phyloP scores from a whole-genome alignment of 2,888 invertebrate genomes.

The Azorinus chamasolen region DNA sequence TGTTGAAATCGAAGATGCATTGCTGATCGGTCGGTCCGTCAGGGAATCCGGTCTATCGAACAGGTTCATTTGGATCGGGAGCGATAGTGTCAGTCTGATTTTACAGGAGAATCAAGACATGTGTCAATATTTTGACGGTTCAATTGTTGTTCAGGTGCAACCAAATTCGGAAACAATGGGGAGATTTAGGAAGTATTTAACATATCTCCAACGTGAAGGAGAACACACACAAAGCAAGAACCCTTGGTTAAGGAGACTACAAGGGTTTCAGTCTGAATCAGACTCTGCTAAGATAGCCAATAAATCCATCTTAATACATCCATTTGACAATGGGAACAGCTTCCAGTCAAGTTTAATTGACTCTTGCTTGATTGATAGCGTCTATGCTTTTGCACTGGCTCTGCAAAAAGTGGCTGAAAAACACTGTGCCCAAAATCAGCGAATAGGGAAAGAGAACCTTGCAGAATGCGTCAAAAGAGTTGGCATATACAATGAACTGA shows the following conservation, averaged over 20 bases:
- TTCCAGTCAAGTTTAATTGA: constrained; percentile 57
- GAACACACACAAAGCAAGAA: constrained; percentile 25
- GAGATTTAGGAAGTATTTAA: constrained; percentile 35
- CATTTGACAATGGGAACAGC: constrained; percentile 3
- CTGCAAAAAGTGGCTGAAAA: constrained; percentile 66
- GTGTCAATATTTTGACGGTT: constrained; percentile 57
- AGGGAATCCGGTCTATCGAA: constrained; percentile 54
- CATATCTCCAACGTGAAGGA: not conserved
- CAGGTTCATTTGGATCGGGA: constrained; percentile 82
- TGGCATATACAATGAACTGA: constrained; percentile 66
- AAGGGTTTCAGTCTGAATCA: not conserved
- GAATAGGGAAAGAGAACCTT: constrained; percentile 7
- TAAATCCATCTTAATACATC: not conserved
- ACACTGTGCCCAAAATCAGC: constrained; percentile 48
- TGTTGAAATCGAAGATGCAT: constrained; percentile 76
- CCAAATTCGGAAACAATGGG: constrained; percentile 29
- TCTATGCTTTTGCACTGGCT: constrained; percentile 74
- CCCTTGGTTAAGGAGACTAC: constrained; percentile 38
- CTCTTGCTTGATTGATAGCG: constrained; percentile 69
- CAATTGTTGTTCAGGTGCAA: constrained; percentile 60
- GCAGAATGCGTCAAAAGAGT: constrained; percentile 67
- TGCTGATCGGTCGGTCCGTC: constrained; percentile 67
- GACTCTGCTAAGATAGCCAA: not conserved
- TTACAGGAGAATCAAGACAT: constrained; percentile 52
- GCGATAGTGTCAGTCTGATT: constrained; percentile 73